Evolutionary conservation across 2,797 vertebrate genomes (phyloP).

Genomic region (Eremophila alpestris): DNA sequence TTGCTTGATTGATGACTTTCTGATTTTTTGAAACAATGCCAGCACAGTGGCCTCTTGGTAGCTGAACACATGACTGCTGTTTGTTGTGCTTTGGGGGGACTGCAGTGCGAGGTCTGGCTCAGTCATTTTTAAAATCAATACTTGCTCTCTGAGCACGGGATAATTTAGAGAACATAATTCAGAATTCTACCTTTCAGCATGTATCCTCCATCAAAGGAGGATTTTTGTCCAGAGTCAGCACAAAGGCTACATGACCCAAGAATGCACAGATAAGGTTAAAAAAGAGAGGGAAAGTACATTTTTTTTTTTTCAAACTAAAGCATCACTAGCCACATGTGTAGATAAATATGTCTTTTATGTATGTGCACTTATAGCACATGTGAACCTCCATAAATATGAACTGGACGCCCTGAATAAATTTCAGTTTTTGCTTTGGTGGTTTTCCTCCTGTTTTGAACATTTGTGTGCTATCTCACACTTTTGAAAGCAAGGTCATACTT

Average conservation of each 20-base stretch:
- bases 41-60: conserved; percentile 69
- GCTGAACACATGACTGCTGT: conserved; percentile 73
- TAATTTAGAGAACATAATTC: conserved; percentile 99
- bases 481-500: not conserved
- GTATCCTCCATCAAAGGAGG: conserved; percentile 83
- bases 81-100: conserved; percentile 80
- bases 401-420: not conserved
- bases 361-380: not conserved
- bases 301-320: conserved; percentile 4
- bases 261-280: conserved; percentile 76
- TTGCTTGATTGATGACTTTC: conserved; percentile 80
- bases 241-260: conserved; percentile 76
- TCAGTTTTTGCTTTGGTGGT: not conserved
- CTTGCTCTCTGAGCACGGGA: conserved; percentile 87
- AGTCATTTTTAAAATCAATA: conserved; percentile 96
- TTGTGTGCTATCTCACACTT: not conserved
- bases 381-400: not conserved
- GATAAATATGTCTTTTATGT: not conserved
- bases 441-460: not conserved
- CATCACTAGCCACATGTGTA: not conserved
- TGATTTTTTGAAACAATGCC: conserved; percentile 82
- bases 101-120: conserved; percentile 87
- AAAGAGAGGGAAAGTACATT: conserved; percentile 58
- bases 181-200: conserved; percentile 94
- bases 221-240: conserved; percentile 81